Percentiles rank a stretch among this genome's conserved stretches.
These are phyloP conservation scores for Drosophila littoralis DNA, from an alignment of 1,140 invertebrate genomes.

Conservation along the genomic window DNA sequence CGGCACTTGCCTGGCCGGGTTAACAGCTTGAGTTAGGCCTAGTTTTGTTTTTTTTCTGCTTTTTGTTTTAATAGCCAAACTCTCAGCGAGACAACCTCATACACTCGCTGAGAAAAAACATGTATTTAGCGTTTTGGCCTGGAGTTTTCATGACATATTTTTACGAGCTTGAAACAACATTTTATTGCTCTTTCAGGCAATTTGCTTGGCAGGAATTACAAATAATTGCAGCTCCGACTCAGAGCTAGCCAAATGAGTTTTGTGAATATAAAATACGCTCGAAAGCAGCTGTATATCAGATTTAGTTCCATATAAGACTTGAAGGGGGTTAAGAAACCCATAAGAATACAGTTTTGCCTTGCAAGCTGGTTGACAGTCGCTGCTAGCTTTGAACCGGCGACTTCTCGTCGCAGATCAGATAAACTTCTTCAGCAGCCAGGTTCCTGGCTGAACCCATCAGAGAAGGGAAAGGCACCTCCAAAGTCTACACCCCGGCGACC, in stretches of 20 bases:
- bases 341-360: no score
- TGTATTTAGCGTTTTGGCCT: slow-evolving; percentile 14
- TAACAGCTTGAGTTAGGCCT: slow-evolving; percentile 42
- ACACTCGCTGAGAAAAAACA: background rate
- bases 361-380: no score
- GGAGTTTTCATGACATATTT: slow-evolving; percentile 18
- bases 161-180: slow-evolving; percentile 35
- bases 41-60: slow-evolving; percentile 33
- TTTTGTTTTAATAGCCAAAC: slow-evolving; percentile 7
- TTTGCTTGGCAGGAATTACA: slow-evolving; percentile 26
- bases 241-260: slow-evolving; percentile 16
- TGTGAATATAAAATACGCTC: background rate
- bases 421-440: no score
- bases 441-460: no score
- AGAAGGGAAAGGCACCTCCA: no score
- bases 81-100: background rate
- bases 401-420: no score
- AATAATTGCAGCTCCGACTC: slow-evolving; percentile 18
- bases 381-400: no score
- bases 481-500: no score
- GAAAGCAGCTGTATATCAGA: no score
- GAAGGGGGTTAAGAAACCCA: no score
- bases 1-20: slow-evolving; percentile 45
- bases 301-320: no score
- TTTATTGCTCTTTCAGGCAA: slow-evolving; percentile 38